phyloP scores from a whole-genome alignment of 2,113 vertebrate genomes.

The Panthera leo region DNA sequence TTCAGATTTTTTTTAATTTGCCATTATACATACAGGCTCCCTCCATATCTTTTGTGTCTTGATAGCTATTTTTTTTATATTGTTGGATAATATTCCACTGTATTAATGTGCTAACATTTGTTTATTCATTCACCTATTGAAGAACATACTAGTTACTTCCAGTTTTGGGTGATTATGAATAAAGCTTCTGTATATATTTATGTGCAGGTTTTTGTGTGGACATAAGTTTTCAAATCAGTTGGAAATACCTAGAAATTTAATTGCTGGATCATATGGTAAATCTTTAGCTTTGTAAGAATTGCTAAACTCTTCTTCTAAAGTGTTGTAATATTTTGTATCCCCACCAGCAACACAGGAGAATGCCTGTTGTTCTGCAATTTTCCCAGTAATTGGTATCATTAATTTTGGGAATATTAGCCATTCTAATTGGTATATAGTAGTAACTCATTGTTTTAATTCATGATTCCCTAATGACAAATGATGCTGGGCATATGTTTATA shows the following conservation, averaged over 20 bases:
- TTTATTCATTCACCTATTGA: background rate
- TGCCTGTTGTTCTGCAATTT: background rate
- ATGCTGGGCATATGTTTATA: background rate
- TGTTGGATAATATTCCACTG: background rate
- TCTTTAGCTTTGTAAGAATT: background rate
- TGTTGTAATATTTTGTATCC: background rate
- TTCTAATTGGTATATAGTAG: background rate
- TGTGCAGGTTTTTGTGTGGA: background rate
- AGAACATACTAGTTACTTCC: background rate
- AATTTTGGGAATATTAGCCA: background rate
- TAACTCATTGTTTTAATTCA: background rate
- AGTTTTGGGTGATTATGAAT: background rate
- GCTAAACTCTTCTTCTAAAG: background rate
- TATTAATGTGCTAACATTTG: background rate
- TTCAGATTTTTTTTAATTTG: background rate
- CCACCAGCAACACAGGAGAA: background rate
- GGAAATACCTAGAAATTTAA: background rate
- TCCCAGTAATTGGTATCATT: background rate
- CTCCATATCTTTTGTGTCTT: background rate
- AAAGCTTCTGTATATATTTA: background rate
- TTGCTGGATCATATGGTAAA: background rate
- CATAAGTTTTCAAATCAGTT: background rate
- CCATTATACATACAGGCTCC: background rate
- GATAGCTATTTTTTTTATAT: background rate
- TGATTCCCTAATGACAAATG: background rate